A percentile compares a stretch with the other conserved stretches of the same genome.
These are phyloP conservation scores for Falco naumanni DNA, from an alignment of 2,797 vertebrate genomes.

Conservation along the genomic window DNA sequence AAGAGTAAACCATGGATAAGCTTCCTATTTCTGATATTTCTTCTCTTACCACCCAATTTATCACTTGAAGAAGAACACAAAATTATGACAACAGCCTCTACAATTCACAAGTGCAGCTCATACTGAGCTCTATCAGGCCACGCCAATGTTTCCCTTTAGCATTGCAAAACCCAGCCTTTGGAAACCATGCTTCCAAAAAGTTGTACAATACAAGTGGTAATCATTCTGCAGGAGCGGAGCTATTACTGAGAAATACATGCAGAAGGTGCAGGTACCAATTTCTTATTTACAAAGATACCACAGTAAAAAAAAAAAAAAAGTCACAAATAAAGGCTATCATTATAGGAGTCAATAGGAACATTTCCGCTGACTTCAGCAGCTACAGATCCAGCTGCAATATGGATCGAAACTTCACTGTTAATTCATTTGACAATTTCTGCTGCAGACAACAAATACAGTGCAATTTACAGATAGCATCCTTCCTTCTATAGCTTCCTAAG, in stretches of 20 bases:
- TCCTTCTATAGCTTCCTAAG: not conserved
- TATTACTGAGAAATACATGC: not conserved
- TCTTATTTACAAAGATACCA: not conserved
- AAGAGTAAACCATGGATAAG: not conserved
- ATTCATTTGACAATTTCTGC: constrained; percentile 3
- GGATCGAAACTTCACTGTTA: not conserved
- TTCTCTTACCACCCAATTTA: not conserved
- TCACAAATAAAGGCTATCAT: not conserved
- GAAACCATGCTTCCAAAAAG: not conserved
- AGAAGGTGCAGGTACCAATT: not conserved
- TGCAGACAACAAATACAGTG: not conserved
- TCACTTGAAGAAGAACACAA: not conserved
- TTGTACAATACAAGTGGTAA: not conserved
- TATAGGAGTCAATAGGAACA: not conserved
- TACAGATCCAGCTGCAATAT: not conserved
- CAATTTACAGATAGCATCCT: not conserved
- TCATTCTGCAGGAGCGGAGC: not conserved
- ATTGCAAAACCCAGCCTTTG: not conserved
- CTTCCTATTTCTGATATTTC: not conserved
- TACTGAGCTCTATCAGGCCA: not conserved
- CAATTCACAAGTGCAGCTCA: not conserved
- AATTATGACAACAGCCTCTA: not conserved
- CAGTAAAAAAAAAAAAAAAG: not conserved
- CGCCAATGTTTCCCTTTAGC: not conserved
- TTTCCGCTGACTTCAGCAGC: not conserved